Evolutionary conservation across 2,888 invertebrate species (phyloP), one percentile per base, ranked within the genome.

Genomic region (Rhingia rostrata): DNA sequence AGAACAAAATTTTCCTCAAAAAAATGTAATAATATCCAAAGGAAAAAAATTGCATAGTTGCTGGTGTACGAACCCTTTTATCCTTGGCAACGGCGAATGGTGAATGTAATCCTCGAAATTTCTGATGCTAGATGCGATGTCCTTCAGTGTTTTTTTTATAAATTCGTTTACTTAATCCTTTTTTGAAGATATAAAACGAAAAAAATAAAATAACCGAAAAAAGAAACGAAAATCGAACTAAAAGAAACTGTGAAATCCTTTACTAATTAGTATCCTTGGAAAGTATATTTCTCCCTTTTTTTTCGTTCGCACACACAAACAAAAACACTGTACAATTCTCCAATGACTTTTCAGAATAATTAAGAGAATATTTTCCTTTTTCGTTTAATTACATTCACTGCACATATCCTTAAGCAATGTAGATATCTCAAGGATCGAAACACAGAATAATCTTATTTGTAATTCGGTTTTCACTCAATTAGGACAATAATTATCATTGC

Each of bases 11-110:
- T 35, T n/a, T 1, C 39, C 0, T 37, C 14, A 37, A 32, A 12
- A 12, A 54, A 45, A 35, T 43, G 61, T 43, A 49, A 43, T 49
- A 51, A 56, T 67, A 41, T 61, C 47, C 64, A 54, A 67, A 43
- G 51, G 43, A 53, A 67, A 67, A 47, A 73, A 67, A 73, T 74
- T 74, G 30, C 9, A 9, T n/a, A 67, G 39, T 43, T 75, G 45
- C 10, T 61, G 47, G 32, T 56, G 22, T 75, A 78, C 83, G 67
- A 78, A 83, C 83, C 83, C 14, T 83, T 83, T 69, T 78, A 60
- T 77, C 64, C 30, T 10, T 61, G 39, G 41, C 45, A 64, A 22
- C 47, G 22, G 22, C 54, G 37, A 39, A 9, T 58, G 53, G 45
- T 41, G 35, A 47, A 75, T 51, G 33, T 83, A 73, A 79, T 79